A percentile compares a stretch with the other conserved stretches of the same genome.
Evolutionary conservation across 2,797 vertebrate genomes (phyloP).

Genomic region (Neoniphon sammara): DNA sequence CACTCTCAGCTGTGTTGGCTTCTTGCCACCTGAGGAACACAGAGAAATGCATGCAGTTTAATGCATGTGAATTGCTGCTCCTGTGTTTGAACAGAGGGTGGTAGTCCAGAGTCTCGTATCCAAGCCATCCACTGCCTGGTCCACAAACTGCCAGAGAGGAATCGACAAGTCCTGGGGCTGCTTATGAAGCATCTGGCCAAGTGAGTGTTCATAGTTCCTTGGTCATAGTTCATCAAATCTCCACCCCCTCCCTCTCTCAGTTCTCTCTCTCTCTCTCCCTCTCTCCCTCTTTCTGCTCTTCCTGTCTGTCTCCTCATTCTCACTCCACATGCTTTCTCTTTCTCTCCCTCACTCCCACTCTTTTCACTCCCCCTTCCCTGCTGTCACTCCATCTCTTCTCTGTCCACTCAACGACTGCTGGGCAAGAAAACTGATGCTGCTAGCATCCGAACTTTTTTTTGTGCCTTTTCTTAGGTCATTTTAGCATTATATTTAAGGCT

Average conservation of each 20-base stretch:
- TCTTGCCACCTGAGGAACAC: conserved; percentile 50
- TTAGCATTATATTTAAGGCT: conserved; percentile 47
- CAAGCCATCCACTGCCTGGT: conserved; percentile 94
- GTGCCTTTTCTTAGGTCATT: conserved; percentile 50
- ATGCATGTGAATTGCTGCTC: conserved; percentile 54
- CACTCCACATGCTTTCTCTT: conserved; percentile 80
- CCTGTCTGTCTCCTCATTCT: conserved; percentile 82
- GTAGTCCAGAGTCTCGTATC: conserved; percentile 92
- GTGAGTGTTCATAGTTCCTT: conserved; percentile 85
- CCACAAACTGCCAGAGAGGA: conserved; percentile 95
- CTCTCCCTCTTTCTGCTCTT: conserved; percentile 63
- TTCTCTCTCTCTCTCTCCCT: conserved; percentile 45
- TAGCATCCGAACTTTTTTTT: conserved; percentile 45
- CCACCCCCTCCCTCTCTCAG: conserved; percentile 61
- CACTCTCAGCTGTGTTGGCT: conserved; percentile 44
- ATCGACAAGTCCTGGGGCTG: conserved; percentile 94
- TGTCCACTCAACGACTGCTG: conserved; percentile 72
- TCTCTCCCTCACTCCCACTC: conserved; percentile 80
- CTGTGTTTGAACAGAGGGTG: conserved; percentile 85
- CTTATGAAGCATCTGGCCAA: conserved; percentile 96
- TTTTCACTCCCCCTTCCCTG: conserved; percentile 83
- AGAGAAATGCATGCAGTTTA: conserved; percentile 56
- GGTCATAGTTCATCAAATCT: conserved; percentile 71
- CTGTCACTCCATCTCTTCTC: conserved; percentile 82
- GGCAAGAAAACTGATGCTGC: conserved; percentile 65